Conservation (phyloP, 2,888 invertebrate genomes). For the Drosophila dives region DNA sequence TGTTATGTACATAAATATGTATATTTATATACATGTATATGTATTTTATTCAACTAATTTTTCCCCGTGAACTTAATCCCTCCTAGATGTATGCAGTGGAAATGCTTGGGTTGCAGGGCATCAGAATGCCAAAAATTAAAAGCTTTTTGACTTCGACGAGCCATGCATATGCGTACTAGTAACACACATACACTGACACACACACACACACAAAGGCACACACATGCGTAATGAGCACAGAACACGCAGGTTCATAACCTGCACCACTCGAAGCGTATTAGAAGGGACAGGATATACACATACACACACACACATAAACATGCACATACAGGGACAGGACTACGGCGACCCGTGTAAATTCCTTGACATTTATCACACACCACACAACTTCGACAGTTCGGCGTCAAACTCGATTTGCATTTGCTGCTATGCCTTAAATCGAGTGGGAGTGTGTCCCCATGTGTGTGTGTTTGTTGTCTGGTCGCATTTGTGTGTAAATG, state of each 20-base stretch:
- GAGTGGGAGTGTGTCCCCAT: slow-evolving; percentile 13
- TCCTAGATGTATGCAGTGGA: slow-evolving; percentile 43
- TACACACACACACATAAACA: slow-evolving; percentile 7
- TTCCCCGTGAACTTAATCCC: not conserved
- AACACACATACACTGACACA: slow-evolving; percentile 51
- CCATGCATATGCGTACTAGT: slow-evolving; percentile 69
- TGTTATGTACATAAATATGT: not conserved
- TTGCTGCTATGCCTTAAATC: slow-evolving; percentile 38
- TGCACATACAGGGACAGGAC: slow-evolving; percentile 41
- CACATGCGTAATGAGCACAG: slow-evolving; percentile 66
- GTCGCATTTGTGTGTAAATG: slow-evolving; percentile 9
- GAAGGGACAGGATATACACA: slow-evolving; percentile 66
- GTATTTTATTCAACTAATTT: not conserved
- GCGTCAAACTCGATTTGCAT: slow-evolving; percentile 75
- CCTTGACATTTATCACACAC: slow-evolving; percentile 79
- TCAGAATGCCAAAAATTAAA: slow-evolving; percentile 78
- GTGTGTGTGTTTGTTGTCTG: slow-evolving; percentile 19
- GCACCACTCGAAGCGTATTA: slow-evolving; percentile 78
- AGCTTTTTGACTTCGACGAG: slow-evolving; percentile 68
- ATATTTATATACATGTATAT: not conserved
- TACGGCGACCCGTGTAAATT: slow-evolving; percentile 71
- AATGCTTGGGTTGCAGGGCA: slow-evolving; percentile 56
- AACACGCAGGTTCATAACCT: slow-evolving; percentile 82
- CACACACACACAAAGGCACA: slow-evolving; percentile 41
- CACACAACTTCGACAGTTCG: slow-evolving; percentile 70